phyloP scores from a whole-genome alignment of 1,140 invertebrate genomes.

The Oncopodura yosiiana region DNA sequence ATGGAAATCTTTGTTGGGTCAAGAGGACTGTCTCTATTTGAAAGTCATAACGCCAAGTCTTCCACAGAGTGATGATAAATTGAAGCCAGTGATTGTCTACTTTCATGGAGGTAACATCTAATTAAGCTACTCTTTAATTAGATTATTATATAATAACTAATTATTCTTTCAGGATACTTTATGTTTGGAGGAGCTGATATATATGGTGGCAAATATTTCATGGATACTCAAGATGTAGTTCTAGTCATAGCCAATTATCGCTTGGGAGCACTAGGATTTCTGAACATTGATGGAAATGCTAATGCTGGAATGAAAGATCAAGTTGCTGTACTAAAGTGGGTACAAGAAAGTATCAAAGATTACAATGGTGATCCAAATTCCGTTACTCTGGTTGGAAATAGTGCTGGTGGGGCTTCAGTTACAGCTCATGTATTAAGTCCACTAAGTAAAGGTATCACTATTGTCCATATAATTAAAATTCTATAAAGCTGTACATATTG shows the following conservation, averaged over 20 bases:
- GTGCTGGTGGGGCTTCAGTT: constrained; percentile 2
- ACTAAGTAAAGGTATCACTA: not conserved
- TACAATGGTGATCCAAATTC: not conserved
- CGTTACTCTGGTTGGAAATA: not conserved
- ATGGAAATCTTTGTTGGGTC: constrained; percentile 33
- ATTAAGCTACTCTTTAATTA: not conserved
- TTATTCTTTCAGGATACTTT: not conserved
- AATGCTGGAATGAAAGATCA: not conserved
- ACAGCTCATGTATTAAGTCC: not conserved
- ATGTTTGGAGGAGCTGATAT: constrained; percentile 1
- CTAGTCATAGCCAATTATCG: too few species aligned
- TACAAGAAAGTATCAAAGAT: not conserved
- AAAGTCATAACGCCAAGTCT: constrained; percentile 47
- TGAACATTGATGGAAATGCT: not conserved
- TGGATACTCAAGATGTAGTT: constrained; percentile 7
- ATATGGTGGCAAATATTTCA: constrained; percentile 8
- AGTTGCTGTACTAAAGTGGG: not conserved
- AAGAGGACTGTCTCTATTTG: constrained; percentile 57
- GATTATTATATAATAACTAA: not conserved
- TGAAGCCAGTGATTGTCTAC: constrained; percentile 44
- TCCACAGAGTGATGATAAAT: constrained; percentile 1
- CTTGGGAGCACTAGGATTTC: not conserved
- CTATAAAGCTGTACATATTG: too few species aligned
- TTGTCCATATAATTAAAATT: too few species aligned
- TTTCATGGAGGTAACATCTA: constrained; percentile 46